phyloP scores from a whole-genome alignment of 2,113 vertebrate genomes.

The Barbus barbus region DNA sequence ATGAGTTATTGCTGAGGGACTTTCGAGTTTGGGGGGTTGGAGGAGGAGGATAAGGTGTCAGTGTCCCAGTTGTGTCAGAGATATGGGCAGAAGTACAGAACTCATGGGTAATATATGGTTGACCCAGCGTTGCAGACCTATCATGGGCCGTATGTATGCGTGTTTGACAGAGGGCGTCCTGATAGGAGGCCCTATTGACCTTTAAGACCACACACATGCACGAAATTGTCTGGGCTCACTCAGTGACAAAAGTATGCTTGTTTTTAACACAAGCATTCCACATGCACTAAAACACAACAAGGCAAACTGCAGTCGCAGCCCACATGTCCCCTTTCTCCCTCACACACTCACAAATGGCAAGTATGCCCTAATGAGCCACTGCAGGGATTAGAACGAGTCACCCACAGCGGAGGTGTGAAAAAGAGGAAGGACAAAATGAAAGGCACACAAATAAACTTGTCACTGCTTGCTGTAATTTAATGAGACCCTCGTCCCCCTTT shows the following conservation, averaged over 20 bases:
- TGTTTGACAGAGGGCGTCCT: constrained; percentile 9
- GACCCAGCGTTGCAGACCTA: constrained; percentile 44
- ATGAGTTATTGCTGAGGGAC: constrained; percentile 13
- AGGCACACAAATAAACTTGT: constrained; percentile 59
- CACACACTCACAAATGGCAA: constrained; percentile 55
- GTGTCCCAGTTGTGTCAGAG: constrained; percentile 71
- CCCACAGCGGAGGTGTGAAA: constrained; percentile 50
- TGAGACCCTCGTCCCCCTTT: constrained; percentile 10
- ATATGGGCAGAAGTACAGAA: constrained; percentile 57
- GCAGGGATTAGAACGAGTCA: constrained; percentile 52
- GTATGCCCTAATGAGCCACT: constrained; percentile 54
- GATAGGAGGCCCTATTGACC: constrained; percentile 16
- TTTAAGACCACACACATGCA: constrained; percentile 57
- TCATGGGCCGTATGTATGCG: constrained; percentile 32
- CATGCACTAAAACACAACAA: constrained; percentile 45
- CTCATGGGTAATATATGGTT: constrained; percentile 64
- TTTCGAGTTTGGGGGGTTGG: constrained; percentile 37
- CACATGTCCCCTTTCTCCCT: constrained; percentile 52
- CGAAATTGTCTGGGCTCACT: constrained; percentile 46
- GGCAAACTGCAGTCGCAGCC: constrained; percentile 47
- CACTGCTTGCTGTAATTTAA: constrained; percentile 50
- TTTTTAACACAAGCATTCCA: constrained; percentile 58
- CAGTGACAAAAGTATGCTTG: constrained; percentile 59
- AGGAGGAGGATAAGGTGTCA: constrained; percentile 67
- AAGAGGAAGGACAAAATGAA: constrained; percentile 54